These are phyloP conservation scores for Idaea dimidiata DNA, from an alignment of 2,888 invertebrate genomes.

Conservation along the genomic window DNA sequence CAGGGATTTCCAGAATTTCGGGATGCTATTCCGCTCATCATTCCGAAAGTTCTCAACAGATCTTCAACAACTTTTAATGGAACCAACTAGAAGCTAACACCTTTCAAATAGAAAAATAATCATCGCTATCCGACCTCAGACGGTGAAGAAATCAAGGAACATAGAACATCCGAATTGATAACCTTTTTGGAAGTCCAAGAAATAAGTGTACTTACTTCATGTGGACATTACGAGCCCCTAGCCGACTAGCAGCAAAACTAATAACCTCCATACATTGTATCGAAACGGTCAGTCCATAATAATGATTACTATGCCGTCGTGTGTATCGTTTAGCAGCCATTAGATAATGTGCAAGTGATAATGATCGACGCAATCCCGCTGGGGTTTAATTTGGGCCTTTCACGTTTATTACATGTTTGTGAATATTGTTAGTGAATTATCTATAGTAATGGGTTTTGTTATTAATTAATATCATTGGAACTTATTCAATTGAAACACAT, in stretches of 20 bases:
- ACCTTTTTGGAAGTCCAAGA: too few species aligned
- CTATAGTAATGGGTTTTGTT: neutral
- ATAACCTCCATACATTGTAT: neutral
- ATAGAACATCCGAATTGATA: too few species aligned
- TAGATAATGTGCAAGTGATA: constrained; percentile 18
- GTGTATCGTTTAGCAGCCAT: neutral
- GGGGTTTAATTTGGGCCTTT: constrained; percentile 46
- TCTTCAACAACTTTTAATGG: too few species aligned
- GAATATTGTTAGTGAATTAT: neutral
- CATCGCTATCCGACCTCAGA: too few species aligned
- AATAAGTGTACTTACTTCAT: neutral
- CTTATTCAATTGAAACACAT: constrained; percentile 16
- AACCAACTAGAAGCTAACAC: too few species aligned
- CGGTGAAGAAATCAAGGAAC: too few species aligned
- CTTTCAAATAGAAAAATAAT: too few species aligned
- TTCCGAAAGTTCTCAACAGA: too few species aligned
- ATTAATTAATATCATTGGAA: neutral
- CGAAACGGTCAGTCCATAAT: neutral
- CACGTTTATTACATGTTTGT: constrained; percentile 45
- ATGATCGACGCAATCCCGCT: constrained; percentile 39
- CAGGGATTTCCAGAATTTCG: too few species aligned
- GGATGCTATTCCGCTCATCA: too few species aligned
- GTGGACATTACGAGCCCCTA: neutral
- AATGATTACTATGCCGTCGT: neutral
- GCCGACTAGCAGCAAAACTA: neutral